Percentiles rank a stretch among this genome's conserved stretches.
phyloP scores from a whole-genome alignment of 2,113 vertebrate genomes.

The Tursiops truncatus region DNA sequence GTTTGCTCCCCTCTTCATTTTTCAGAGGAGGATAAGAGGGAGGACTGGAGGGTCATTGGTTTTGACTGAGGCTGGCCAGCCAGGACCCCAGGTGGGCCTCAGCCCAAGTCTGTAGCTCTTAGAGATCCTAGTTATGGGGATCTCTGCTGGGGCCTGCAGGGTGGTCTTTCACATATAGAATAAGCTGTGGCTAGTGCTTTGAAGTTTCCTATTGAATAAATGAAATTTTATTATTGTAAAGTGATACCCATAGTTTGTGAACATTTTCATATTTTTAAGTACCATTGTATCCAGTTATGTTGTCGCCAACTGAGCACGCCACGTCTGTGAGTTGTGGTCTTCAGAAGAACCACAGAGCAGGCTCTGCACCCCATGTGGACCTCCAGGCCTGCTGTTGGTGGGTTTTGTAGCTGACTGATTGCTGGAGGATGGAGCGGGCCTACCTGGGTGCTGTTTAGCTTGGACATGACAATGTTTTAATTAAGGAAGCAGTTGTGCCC shows the following conservation, averaged over 20 bases:
- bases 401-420: slow-evolving; percentile 26
- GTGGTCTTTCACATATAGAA: not conserved
- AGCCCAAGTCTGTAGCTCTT: not conserved
- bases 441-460: not conserved
- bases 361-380: not conserved
- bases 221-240: slow-evolving; percentile 37
- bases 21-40: not conserved
- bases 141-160: not conserved
- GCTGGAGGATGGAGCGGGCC: not conserved
- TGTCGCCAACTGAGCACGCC: not conserved
- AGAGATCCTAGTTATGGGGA: not conserved
- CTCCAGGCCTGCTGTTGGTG: not conserved
- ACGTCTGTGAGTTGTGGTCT: slow-evolving; percentile 31
- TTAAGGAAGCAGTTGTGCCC: not conserved
- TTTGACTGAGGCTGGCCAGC: not conserved
- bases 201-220: slow-evolving; percentile 5
- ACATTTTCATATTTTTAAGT: slow-evolving; percentile 44
- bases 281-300: not conserved
- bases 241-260: slow-evolving; percentile 33
- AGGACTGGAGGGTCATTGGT: not conserved
- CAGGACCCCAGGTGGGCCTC: not conserved
- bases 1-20: not conserved
- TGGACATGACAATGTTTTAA: not conserved
- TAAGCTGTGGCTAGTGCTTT: not conserved
- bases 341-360: slow-evolving; percentile 4